Base-by-base conservation (phyloP, 2,113 vertebrate genomes). In the Phylloscopus trochilus region DNA sequence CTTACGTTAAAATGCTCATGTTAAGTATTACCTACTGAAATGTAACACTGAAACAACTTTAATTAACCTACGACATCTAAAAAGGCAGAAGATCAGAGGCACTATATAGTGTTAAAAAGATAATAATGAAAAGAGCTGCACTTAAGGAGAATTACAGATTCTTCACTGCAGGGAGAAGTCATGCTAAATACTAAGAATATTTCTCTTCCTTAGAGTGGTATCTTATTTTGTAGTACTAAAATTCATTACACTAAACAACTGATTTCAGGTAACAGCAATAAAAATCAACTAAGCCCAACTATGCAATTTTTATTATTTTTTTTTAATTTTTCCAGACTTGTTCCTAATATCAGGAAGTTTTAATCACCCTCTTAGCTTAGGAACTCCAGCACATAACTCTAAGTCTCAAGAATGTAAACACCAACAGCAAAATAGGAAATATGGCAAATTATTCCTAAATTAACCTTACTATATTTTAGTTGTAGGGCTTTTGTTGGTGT, bases 281-380 rank as follows among this genome's bases (percentile, higher is more conserved):
- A 93, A 95, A 92, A 28, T 7, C 80, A 89, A 72, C 27, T 31
- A 75, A 96, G 88, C 37, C 92, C 79, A 94, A 82, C n/a, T 55
- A 93, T 37, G n/a, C 74, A 92, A 79, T 82, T 41, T 82, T 41
- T n/a, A n/a, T n/a, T n/a, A n/a, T n/a, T 41, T 41, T 7, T 3
- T 20, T 6, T 53, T 49, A 46, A 46, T n/a, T 52, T 88, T 92
- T 52, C 56, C 75, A 84, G 28, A 35, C n/a, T 82, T 83, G 10
- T 82, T 90, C 58, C 41, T 62, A 62, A 30, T 78, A 58, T 47
- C 35, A 67, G 67, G 27, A 94, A 51, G 26, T 75, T 91, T 83
- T 56, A 67, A 76, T 69, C 59, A 80, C 31, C n/a, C 53, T 83
- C 82, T 89, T 69, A 68, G 33, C 14, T 63, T 68, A 92, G 39